These are phyloP conservation scores for Oscheius sp. DNA, from an alignment of 2,888 invertebrate genomes.

Conservation along the genomic window DNA sequence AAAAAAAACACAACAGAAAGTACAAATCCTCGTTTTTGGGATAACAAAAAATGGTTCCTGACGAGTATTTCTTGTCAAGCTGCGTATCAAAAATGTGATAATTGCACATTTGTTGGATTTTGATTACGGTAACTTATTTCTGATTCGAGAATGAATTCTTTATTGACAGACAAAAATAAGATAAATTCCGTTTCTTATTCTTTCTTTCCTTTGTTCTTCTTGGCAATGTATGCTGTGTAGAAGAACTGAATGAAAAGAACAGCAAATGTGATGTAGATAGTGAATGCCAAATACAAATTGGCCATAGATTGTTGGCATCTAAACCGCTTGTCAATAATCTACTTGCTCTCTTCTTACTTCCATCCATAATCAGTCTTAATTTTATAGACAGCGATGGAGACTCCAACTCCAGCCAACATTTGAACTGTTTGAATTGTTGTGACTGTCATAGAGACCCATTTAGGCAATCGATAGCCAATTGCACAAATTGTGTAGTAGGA, in stretches of 20 bases:
- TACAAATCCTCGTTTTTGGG: no score
- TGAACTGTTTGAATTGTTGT: conserved; percentile 66
- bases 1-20: no score
- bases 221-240: conserved; percentile 57
- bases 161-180: no score
- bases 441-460: conserved; percentile 66
- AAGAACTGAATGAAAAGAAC: conserved; percentile 67
- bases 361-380: conserved; percentile 51
- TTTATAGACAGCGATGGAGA: conserved; percentile 62
- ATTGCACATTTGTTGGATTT: no score
- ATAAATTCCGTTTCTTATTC: no score
- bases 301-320: conserved; percentile 67
- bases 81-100: no score
- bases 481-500: conserved; percentile 73
- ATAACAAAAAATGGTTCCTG: no score
- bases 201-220: conserved; percentile 33
- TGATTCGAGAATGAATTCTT: no score
- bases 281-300: conserved; percentile 64
- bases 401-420: conserved; percentile 67
- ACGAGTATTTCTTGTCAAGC: no score
- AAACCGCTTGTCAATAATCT: background rate
- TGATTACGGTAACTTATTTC: no score
- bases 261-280: conserved; percentile 66
- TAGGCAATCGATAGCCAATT: conserved; percentile 74
- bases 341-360: conserved; percentile 37